A percentile compares a stretch with the other conserved stretches of the same genome.
Evolutionary conservation across 23 tunicate genomes (phyloP).

Genomic region (Ascidia mentula): DNA sequence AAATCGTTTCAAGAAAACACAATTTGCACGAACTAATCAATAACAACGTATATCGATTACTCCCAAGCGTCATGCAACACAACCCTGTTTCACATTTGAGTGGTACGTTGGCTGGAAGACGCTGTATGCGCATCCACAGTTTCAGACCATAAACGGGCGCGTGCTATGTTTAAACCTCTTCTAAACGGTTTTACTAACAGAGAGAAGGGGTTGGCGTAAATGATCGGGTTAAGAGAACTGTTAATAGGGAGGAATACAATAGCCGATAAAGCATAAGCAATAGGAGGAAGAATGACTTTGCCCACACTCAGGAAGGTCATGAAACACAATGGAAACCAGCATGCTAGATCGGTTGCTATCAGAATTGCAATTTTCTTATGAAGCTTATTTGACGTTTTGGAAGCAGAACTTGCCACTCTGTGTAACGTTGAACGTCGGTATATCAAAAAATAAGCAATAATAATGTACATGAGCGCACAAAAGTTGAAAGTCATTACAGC

Average conservation of each 20-base stretch:
- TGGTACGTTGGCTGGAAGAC: too few relatives aligned
- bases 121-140: too few relatives aligned
- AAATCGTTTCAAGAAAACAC: too few relatives aligned
- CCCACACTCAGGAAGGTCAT: conserved; percentile 11
- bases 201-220: conserved; percentile 3
- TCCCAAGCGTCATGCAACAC: too few relatives aligned
- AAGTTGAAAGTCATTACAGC: background rate
- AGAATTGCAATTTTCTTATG: background rate
- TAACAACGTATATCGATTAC: too few relatives aligned
- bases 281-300: background rate
- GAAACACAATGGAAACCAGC: background rate
- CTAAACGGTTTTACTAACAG: too few relatives aligned
- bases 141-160: too few relatives aligned
- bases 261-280: conserved; percentile 15
- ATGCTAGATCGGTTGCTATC: background rate
- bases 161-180: too few relatives aligned
- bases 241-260: conserved; percentile 11
- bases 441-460: background rate
- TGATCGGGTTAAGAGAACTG: conserved; percentile 9
- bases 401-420: background rate
- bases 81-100: too few relatives aligned
- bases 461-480: background rate
- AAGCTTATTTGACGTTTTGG: background rate
- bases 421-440: background rate
- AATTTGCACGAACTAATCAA: too few relatives aligned